Base-by-base conservation (phyloP, 2,797 vertebrate species). In the Pterois miles region DNA sequence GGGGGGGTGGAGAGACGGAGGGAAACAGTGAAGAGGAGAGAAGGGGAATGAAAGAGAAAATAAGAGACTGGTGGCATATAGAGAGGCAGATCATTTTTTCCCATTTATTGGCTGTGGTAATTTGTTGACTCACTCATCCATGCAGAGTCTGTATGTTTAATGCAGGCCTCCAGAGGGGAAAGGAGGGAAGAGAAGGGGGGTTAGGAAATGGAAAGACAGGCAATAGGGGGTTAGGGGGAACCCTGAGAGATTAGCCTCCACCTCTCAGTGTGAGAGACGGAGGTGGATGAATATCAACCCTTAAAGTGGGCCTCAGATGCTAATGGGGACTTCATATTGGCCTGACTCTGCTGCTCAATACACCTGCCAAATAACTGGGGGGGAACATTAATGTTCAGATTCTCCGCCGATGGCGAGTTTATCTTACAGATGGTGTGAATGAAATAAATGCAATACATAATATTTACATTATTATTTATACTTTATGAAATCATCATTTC, bases 121-220 rank as follows among this genome's bases (percentile, higher is more conserved):
- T 96, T 96, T 96, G 96, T 96, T 96, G 95, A 96, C 92, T 95
- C 94, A 93, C 90, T 96, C 96, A 96, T 95, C 95, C 96, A 94
- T 96, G 95, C 92, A 94, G 94, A 85, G 92, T 92, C 95, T 96
- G 95, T 96, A 95, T 96, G 95, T 96, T 95, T 96, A 96, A 96
- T 95, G 95, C 94, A 95, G 90, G 91, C 91, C 93, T 95, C 91
- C 78, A 87, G 94, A 93, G 92, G 86, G 81, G 75, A 73, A 77
- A 65, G 53, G 54, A 78, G 64, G 78, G 73, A 36, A 50, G 50
- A 31, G 46, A 16, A 69, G 62, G 56, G 65, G 80, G 80, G 80
- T 68, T 43, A 54, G 76, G 72, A 72, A 84, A 78, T 86, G 86
- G 86, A 84, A 82, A 82, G 84, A 81, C 81, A 66, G 82, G 81